phyloP scores from a whole-genome alignment of 2,797 vertebrate genomes.

The Clangula hyemalis region DNA sequence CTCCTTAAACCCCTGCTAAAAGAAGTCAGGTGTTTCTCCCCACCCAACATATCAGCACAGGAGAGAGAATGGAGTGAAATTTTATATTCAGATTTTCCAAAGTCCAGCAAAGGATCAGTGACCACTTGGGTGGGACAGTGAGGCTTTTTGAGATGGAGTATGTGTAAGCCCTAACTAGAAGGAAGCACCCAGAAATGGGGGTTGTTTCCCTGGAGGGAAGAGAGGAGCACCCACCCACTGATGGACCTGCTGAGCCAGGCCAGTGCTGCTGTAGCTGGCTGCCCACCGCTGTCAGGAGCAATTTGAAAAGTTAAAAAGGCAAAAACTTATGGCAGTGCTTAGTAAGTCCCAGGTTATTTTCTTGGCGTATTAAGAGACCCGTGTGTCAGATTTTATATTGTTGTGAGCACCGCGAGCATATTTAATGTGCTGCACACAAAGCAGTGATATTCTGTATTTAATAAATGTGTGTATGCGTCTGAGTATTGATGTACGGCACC shows the following conservation, averaged over 20 bases:
- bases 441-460: not conserved
- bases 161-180: not conserved
- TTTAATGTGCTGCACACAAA: slow-evolving; percentile 9
- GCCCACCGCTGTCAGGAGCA: not conserved
- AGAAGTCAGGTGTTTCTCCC: not conserved
- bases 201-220: rapidly evolving
- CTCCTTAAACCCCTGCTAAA: not conserved
- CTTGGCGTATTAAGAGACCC: not conserved
- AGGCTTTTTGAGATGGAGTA: not conserved
- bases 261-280: not conserved
- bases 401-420: not conserved
- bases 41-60: rapidly evolving
- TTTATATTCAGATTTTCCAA: not conserved
- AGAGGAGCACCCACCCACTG: not conserved
- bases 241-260: not conserved
- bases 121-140: rapidly evolving
- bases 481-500: slow-evolving; percentile 13
- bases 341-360: slow-evolving; percentile 26
- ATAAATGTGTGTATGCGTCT: not conserved
- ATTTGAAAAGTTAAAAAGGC: not conserved
- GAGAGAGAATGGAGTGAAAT: not conserved
- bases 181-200: not conserved
- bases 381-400: not conserved
- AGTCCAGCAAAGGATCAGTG: not conserved
- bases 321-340: slow-evolving; percentile 18